Evolutionary conservation across 2,888 invertebrate species (phyloP), one percentile per base, ranked within the genome.

Genomic region (Elmis aenea): DNA sequence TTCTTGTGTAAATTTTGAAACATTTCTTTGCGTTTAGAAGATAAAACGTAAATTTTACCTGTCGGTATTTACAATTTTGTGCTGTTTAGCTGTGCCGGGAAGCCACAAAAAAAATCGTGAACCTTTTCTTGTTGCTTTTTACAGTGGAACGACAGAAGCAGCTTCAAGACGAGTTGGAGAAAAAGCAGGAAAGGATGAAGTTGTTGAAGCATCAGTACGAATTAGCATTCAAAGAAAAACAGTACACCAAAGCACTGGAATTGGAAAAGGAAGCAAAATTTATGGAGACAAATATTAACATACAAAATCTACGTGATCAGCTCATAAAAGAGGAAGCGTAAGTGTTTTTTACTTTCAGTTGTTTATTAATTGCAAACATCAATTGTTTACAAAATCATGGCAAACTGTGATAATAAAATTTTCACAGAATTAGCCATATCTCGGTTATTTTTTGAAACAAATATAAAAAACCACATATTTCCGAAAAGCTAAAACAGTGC

Each of bases 291-390:
- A 49, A 57, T 31, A 37, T 61, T 5, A 46, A 50, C 18, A 52
- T 61, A 23, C 59, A 66, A 37, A 48, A 54, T 25, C 52, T 59
- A 37, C 48, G 61, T 21, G 57, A 64, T 36, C 55, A 58, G 43
- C 45, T 67, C 25, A 51, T 68, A 11, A 47, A 58, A 33, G 57
- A 62, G 45, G 67, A 68, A 55, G 58, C 66, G 67, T 67, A 62
- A 61, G 62, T 54, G 30, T 33, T 41, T 13, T 33, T 9, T 14
- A 13, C 26, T 8, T 20, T 8, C 3, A 34, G n/a, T 13, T 33
- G 27, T 33, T 14, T n/a, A 2, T 13, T 11, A 16, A 31, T 32
- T 33, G 12, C 12, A 2, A 33, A 33, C 14, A n/a, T 32, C n/a
- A n/a, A n/a, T n/a, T n/a, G n/a, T n/a, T n/a, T n/a, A n/a, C n/a